Base-by-base conservation (phyloP, 2,113 vertebrate genomes). In the Pseudorhombus dupliciocellatus region DNA sequence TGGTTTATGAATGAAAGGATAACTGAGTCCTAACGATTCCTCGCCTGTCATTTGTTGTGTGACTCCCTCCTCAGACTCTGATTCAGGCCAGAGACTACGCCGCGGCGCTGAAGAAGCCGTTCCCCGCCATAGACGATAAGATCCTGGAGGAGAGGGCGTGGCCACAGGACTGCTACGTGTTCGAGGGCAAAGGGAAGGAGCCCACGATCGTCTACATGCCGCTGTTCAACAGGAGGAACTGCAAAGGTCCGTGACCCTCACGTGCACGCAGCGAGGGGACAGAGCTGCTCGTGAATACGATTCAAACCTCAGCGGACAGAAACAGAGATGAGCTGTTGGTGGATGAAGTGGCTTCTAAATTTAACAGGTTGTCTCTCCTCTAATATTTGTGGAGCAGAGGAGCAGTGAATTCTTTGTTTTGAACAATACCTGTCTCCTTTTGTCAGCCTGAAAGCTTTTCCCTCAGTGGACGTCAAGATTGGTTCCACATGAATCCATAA, bases 121-220 rank as follows among this genome's bases (percentile, higher is more conserved):
- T 91, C 63, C 90, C 88, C 5, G 31, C 64, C 46, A 82, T 89
- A 51, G 40, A 81, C 4, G 26, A 66, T 1, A 57, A 28, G 18
- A 55, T 85, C 64, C 61, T 90, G 63, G 42, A 81, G 67, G 87
- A 88, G 0, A 84, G 31, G 48, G 72, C 83, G 28, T 90, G 77
- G 72, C 90, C 88, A 0, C 75, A 77, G 46, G 84, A 81, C 74
- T 81, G 77, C 65, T 90, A 91, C 4, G 88, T 89, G 71, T 69
- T 90, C 0, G 78, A 90, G 69, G 90, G 90, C 0, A 74, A 80
- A 7, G 69, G 51, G 1, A 66, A 63, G 20, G 83, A 73, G 61
- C 85, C 84, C 21, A 85, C 85, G 0, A 69, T 90, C 18, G 4
- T 91, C 10, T 91, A 63, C 78, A 84, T 91, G 88, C 85, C 90